A percentile compares a stretch with the other conserved stretches of the same genome.
Evolutionary conservation across 2,797 vertebrate species (phyloP).

Genomic region (Acanthurus lineatus): DNA sequence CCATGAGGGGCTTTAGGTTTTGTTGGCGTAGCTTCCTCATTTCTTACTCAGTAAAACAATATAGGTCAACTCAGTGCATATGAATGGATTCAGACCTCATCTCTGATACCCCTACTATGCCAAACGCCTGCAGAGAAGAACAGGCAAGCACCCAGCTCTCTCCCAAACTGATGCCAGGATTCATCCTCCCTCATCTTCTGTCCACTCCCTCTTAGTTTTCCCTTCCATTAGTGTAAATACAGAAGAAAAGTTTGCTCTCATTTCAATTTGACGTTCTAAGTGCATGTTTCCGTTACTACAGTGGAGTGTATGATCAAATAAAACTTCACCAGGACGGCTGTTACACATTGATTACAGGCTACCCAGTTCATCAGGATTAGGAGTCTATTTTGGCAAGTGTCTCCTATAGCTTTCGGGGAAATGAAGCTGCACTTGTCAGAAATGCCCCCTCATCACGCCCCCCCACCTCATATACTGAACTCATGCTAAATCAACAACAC

Average conservation of each 20-base stretch:
- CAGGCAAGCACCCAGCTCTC: constrained; percentile 44
- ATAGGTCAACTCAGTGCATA: constrained; percentile 56
- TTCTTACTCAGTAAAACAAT: constrained; percentile 35
- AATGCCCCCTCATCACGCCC: constrained; percentile 33
- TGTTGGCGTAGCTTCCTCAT: constrained; percentile 4
- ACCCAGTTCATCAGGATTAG: background rate
- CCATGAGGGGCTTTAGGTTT: constrained; percentile 27
- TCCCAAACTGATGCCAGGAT: constrained; percentile 45
- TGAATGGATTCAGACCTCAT: constrained; percentile 59
- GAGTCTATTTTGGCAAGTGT: background rate
- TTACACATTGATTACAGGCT: background rate
- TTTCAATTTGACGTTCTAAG: constrained; percentile 3
- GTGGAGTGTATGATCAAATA: background rate
- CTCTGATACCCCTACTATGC: constrained; percentile 47
- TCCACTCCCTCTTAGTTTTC: background rate
- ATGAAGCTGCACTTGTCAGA: constrained; percentile 36
- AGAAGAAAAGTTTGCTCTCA: background rate
- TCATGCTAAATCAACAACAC: constrained; percentile 26
- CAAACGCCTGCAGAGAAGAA: constrained; percentile 62
- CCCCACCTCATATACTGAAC: constrained; percentile 23
- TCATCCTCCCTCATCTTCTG: constrained; percentile 42
- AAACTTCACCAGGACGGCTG: background rate
- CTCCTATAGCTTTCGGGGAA: constrained; percentile 27
- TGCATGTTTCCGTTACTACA: background rate
- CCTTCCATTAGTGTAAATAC: background rate